Evolutionary conservation across 1,140 invertebrate species (phyloP), one percentile per base, ranked within the genome.

Genomic region (Berghia stephanieae): DNA sequence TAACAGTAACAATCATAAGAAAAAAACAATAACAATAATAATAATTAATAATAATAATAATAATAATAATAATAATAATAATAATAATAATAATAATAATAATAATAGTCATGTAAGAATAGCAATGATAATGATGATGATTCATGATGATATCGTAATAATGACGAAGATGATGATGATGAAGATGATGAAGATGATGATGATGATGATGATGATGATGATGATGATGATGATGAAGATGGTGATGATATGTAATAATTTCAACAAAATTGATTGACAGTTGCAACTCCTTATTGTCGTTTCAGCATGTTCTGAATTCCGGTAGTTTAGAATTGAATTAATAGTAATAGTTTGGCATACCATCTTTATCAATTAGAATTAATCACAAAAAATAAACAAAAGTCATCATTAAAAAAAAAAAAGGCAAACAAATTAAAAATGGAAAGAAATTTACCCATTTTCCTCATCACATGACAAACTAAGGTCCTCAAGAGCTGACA

Each of bases 401-500:
- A 0, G 3, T 31, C 46, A 75, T 5, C 16, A n/a, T n/a, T n/a
- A n/a, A n/a, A n/a, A n/a, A n/a, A n/a, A n/a, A n/a, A n/a, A n/a
- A n/a, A n/a, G n/a, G n/a, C n/a, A n/a, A n/a, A n/a, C n/a, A n/a
- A n/a, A n/a, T n/a, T n/a, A n/a, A n/a, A n/a, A n/a, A n/a, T 3
- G 5, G 4, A 18, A 75, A 34, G 38, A 38, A 31, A 31, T 43
- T 8, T 76, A 83, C 81, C 80, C 78, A 70, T 82, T 78, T 43
- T 80, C 75, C 31, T 27, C 38, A 2, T 52, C n/a, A 21, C 78
- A 66, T 49, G 71, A 24, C 6, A 81, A 60, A 43, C 74, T 75
- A 46, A 73, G 49, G 21, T 81, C 77, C 75, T 84, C 83, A 0
- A 82, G 79, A 3, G 49, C 55, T 42, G 78, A 71, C 13, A 82